Conservation (phyloP, 2,113 vertebrate species). For the Ageneiosus marmoratus region DNA sequence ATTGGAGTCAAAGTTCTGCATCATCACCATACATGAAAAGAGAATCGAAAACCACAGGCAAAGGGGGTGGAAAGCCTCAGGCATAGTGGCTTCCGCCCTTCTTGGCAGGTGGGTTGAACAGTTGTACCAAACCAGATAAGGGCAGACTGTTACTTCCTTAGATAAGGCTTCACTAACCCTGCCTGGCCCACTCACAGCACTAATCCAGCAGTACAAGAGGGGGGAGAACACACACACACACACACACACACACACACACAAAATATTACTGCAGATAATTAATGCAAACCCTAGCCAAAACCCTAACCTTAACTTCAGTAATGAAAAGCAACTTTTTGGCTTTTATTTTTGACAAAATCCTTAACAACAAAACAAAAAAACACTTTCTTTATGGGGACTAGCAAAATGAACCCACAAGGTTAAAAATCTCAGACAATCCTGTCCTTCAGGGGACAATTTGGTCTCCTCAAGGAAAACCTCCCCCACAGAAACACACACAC, state of each 20-base stretch:
- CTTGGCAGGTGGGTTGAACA: conserved; percentile 55
- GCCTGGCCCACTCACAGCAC: conserved; percentile 39
- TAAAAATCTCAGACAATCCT: too few relatives aligned
- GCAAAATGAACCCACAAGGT: too few relatives aligned
- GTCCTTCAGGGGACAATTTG: too few relatives aligned
- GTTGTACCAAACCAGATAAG: conserved; percentile 55
- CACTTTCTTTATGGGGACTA: too few relatives aligned
- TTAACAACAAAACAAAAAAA: too few relatives aligned
- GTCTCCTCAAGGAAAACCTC: too few relatives aligned
- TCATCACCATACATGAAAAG: conserved; percentile 32
- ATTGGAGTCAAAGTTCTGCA: not conserved
- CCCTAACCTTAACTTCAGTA: too few relatives aligned
- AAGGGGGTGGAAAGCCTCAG: conserved; percentile 17
- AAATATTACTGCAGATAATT: too few relatives aligned
- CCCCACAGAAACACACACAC: too few relatives aligned
- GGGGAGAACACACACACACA: not conserved
- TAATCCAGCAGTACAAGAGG: not conserved
- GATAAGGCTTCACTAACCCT: conserved; percentile 47
- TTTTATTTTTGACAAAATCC: too few relatives aligned
- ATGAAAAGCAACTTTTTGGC: too few relatives aligned
- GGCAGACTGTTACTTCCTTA: conserved; percentile 56
- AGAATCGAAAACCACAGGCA: conserved; percentile 33
- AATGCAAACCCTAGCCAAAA: too few relatives aligned
- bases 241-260: conserved; percentile 55
- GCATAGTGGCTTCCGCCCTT: conserved; percentile 45